phyloP scores from a whole-genome alignment of 2,797 vertebrate species.

The Iguana delicatissima region DNA sequence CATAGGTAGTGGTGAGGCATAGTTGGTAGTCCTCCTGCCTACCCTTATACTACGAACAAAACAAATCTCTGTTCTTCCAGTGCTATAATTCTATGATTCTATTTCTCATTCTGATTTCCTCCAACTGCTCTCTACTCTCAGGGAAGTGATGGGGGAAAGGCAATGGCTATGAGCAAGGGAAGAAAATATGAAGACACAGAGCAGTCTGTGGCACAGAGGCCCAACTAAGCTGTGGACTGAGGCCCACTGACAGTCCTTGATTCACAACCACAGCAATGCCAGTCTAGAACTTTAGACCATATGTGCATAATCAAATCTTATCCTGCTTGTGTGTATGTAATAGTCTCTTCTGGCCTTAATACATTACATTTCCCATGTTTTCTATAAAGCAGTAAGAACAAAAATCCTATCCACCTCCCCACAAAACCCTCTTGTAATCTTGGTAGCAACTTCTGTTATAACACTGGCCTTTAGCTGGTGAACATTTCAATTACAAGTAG shows the following conservation, averaged over 20 bases:
- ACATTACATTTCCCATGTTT: slow-evolving; percentile 40
- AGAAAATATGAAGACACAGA: no score
- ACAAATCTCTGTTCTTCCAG: background rate
- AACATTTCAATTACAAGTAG: slow-evolving; percentile 58
- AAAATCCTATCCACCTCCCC: background rate
- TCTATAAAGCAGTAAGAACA: slow-evolving; percentile 51
- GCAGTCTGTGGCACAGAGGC: background rate
- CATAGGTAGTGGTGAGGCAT: no score
- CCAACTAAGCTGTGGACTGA: background rate
- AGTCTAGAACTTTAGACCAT: background rate
- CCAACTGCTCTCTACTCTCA: background rate
- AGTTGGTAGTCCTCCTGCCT: background rate
- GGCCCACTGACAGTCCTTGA: background rate
- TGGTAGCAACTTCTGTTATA: background rate
- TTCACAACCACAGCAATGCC: background rate
- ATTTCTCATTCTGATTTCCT: background rate
- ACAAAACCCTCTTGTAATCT: background rate
- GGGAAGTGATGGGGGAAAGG: no score
- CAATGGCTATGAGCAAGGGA: background rate
- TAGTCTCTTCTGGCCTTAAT: slow-evolving; percentile 45
- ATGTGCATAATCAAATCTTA: background rate
- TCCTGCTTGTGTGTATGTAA: accelerated
- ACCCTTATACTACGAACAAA: background rate
- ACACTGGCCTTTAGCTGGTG: slow-evolving; percentile 40
- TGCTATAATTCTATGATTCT: no score